These are phyloP conservation scores for Rhegmatorhina hoffmannsi DNA, from an alignment of 2,113 vertebrate species.

Conservation along the genomic window DNA sequence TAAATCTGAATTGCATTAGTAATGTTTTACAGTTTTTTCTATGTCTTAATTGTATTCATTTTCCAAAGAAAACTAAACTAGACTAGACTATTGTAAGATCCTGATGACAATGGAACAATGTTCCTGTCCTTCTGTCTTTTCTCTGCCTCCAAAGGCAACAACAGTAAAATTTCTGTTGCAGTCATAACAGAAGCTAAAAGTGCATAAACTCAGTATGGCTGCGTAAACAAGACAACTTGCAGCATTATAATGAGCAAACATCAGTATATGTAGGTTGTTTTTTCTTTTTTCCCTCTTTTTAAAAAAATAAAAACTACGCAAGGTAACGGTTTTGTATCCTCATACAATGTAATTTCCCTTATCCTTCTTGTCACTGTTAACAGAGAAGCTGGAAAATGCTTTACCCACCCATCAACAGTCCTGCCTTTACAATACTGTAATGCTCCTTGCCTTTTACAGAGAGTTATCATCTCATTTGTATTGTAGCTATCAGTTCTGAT, in stretches of 20 bases:
- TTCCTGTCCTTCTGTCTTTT: neutral
- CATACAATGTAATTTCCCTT: neutral
- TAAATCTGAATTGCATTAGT: neutral
- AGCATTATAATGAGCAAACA: neutral
- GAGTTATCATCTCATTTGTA: neutral
- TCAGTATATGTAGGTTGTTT: neutral
- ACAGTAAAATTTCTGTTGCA: neutral
- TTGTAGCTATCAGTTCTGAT: neutral
- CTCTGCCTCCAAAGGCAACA: neutral
- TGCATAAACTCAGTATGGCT: neutral
- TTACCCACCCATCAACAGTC: neutral
- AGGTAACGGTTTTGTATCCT: neutral
- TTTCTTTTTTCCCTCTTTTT: no score
- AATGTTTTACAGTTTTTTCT: neutral
- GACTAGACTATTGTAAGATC: neutral
- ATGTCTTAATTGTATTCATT: neutral
- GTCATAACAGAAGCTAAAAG: conserved; percentile 21
- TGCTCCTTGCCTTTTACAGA: neutral
- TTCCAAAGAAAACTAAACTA: neutral
- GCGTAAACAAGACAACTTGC: neutral
- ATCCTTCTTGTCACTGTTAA: neutral
- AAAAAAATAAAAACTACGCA: neutral
- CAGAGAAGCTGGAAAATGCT: neutral
- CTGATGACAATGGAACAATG: neutral
- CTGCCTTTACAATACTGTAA: neutral